Evolutionary conservation across 2,888 invertebrate species (phyloP), one percentile per base, ranked within the genome.

Genomic region (Macrosiphum euphorbiae): DNA sequence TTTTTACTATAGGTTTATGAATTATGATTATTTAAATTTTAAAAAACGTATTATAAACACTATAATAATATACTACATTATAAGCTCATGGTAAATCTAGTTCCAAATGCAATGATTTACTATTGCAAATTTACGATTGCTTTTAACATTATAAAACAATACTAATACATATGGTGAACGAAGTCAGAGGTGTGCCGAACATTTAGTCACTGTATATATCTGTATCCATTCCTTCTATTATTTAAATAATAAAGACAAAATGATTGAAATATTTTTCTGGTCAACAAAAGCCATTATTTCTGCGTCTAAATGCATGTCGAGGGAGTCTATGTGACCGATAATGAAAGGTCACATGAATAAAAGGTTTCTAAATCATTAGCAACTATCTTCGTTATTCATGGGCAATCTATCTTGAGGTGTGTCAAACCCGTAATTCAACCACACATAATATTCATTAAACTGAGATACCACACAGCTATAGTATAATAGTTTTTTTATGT

Each of bases 381-480:
- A 28, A 7, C 4, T 35, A n/a, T 67, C n/a, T 61, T 89, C 47
- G 24, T 88, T 88, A 52, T 90, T 90, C 41, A 84, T 78, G n/a
- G n/a, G n/a, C 52, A 35, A 84, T 78, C 58, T 44, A 89, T 52
- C 52, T 84, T 1, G 13, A 41, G 52, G 91, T 41, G 28, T 91
- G 84, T 84, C 84, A 35, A 91, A 84, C 52, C 52, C 67, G 35
- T 90, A 67, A 90, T 90, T 58, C 61, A 44, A 89, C 44, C 28
- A 16, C 8, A 20, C 20, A 47, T 61, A 55, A 61, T 35, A 90
- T 61, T 41, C 35, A 44, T 89, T 58, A 26, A 7, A 61, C 89
- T 41, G 1, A 28, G 16, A 44, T 44, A 44, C 28, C 8, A 78
- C 13, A 35, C 35, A 20, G 2, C 35, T 67, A 67, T 35, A 35